These are phyloP conservation scores for Calameuta idolon DNA, from an alignment of 2,888 invertebrate species.

Conservation along the genomic window DNA sequence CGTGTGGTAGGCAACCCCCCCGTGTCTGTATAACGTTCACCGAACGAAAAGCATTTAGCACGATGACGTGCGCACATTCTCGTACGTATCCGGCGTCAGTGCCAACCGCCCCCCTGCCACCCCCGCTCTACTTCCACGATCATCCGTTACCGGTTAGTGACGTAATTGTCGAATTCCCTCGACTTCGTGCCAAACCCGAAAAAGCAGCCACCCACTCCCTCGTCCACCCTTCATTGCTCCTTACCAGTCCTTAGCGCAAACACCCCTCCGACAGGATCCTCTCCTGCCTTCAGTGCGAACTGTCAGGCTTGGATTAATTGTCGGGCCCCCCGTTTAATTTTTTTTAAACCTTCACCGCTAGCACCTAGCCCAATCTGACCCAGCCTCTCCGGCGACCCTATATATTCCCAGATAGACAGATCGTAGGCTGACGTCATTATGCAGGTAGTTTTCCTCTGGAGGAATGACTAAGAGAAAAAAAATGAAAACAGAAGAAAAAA, in stretches of 20 bases:
- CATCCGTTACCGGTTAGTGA: slow-evolving; percentile 64
- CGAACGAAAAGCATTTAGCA: slow-evolving; percentile 58
- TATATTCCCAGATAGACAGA: not conserved
- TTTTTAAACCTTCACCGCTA: not conserved
- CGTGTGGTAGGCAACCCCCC: not conserved
- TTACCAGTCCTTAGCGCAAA: slow-evolving; percentile 6
- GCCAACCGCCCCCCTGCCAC: slow-evolving; percentile 21
- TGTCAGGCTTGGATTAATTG: slow-evolving; percentile 19
- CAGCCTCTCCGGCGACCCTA: not conserved
- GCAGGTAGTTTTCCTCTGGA: slow-evolving; percentile 48
- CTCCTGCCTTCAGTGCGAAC: slow-evolving; percentile 20
- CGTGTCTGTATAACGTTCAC: slow-evolving; percentile 15
- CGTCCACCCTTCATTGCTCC: slow-evolving; percentile 24
- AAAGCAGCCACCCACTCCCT: slow-evolving; percentile 14
- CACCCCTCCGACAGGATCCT: slow-evolving; percentile 25
- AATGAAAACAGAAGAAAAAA: not conserved
- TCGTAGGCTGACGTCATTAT: slow-evolving; percentile 21
- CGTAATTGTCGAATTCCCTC: slow-evolving; percentile 66
- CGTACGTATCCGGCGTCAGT: slow-evolving; percentile 48
- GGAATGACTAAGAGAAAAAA: slow-evolving; percentile 48
- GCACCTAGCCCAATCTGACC: not conserved
- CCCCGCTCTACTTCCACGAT: slow-evolving; percentile 42
- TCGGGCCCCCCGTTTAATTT: not conserved
- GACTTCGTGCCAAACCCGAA: slow-evolving; percentile 51
- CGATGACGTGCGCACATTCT: slow-evolving; percentile 65